Percentiles rank a stretch among this genome's conserved stretches.
These are phyloP conservation scores for Apis florea DNA, from an alignment of 1,140 invertebrate species.

Conservation along the genomic window DNA sequence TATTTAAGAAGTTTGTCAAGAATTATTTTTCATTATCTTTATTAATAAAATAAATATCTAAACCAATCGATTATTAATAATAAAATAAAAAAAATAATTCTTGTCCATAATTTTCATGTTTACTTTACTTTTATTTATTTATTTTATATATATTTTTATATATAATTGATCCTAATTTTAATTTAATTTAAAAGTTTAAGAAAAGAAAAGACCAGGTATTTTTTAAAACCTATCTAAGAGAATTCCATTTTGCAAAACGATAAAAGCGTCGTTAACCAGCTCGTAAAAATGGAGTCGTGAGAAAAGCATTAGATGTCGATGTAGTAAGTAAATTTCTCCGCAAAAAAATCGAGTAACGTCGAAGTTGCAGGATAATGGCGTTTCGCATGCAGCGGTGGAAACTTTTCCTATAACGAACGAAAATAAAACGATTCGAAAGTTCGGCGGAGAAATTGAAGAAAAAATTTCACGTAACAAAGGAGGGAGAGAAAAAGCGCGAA, in stretches of 20 bases:
- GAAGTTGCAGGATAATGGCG: not conserved
- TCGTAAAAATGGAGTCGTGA: not conserved
- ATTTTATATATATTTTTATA: too few relatives aligned
- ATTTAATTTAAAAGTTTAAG: too few relatives aligned
- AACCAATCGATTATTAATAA: too few relatives aligned
- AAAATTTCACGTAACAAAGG: not conserved
- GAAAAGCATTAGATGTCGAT: not conserved
- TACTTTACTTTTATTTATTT: too few relatives aligned
- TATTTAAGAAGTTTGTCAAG: too few relatives aligned
- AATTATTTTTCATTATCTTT: too few relatives aligned
- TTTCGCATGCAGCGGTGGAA: not conserved
- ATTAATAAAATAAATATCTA: too few relatives aligned
- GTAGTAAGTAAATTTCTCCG: conserved; percentile 8
- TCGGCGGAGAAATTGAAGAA: not conserved
- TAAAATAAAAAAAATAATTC: too few relatives aligned
- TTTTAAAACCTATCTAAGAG: not conserved
- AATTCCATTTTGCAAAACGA: not conserved
- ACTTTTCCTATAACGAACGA: conserved; percentile 1
- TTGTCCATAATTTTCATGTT: too few relatives aligned
- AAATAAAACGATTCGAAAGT: not conserved
- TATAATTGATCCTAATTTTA: too few relatives aligned
- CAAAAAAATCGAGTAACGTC: conserved; percentile 6
- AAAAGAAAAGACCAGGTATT: too few relatives aligned
- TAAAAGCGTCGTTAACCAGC: conserved; percentile 5
- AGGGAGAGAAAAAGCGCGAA: not conserved